A percentile compares a stretch with the other conserved stretches of the same genome.
Evolutionary conservation across 2,113 vertebrate genomes (phyloP).

Genomic region (Engystomops pustulosus): DNA sequence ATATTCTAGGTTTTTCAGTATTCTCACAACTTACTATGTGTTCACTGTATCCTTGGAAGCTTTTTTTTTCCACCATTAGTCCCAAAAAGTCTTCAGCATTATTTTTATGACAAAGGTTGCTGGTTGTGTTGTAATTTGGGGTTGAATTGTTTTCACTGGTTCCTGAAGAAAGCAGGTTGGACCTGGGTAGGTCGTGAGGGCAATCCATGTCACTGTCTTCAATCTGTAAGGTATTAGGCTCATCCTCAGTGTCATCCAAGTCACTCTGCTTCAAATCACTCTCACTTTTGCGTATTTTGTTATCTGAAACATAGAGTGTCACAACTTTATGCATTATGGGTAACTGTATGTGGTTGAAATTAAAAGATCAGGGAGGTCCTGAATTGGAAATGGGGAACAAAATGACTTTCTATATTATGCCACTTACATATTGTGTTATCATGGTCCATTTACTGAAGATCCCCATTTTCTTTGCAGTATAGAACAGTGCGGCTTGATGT

Average conservation of each 20-base stretch:
- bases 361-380: too few relatives aligned
- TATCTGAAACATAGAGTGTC: constrained; percentile 72
- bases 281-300: constrained; percentile 78
- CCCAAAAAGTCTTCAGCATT: constrained; percentile 73
- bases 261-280: constrained; percentile 85
- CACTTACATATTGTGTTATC: too few relatives aligned
- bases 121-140: constrained; percentile 71
- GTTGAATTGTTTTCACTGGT: constrained; percentile 77
- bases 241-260: constrained; percentile 87
- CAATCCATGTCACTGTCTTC: constrained; percentile 74
- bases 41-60: constrained; percentile 56
- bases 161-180: constrained; percentile 65
- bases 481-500: too few relatives aligned
- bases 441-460: too few relatives aligned
- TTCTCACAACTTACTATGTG: constrained; percentile 75
- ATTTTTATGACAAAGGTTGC: constrained; percentile 75
- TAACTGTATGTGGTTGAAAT: too few relatives aligned
- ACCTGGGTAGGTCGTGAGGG: constrained; percentile 66
- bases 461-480: too few relatives aligned
- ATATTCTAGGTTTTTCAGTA: constrained; percentile 87
- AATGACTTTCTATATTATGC: too few relatives aligned
- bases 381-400: too few relatives aligned
- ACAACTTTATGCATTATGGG: too few relatives aligned
- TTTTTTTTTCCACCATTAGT: constrained; percentile 67
- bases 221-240: constrained; percentile 81